Evolutionary conservation across 2,888 invertebrate species (phyloP), one percentile per base, ranked within the genome.

Genomic region (Ormyrus nitidulus): DNA sequence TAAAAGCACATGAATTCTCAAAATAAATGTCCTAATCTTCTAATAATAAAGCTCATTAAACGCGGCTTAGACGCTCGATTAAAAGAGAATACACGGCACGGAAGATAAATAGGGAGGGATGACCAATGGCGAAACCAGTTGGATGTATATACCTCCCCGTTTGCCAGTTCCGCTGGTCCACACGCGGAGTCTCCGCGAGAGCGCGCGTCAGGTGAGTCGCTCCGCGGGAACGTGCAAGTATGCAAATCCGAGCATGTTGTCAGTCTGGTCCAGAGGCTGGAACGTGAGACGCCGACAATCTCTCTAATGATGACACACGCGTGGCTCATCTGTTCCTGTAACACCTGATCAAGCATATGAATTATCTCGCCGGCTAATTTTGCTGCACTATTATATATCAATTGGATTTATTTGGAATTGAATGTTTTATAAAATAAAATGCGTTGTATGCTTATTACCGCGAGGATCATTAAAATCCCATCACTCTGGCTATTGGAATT

Each of bases 151-250:
- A 56, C 48, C 10, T 44, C 53, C 64, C 51, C 34, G 49, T 49
- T 49, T 59, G 79, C 79, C 74, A 73, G 81, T 82, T 79, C n/a
- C 11, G 54, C 2, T 73, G 81, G 81, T 80, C 81, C 81, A 82
- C 34, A 4, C 34, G 34, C 34, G 34, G 34, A 4, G 34, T 34
- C 34, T 34, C 34, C 34, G 34, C 34, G 34, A 44, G 34, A 44
- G 61, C 2, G 49, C 5, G 10, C 1, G 10, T 75, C 71, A 80
- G 80, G 77, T 80, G 81, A 10, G 64, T 56, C 9, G 72, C 68
- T 59, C 6, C 58, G 10, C 44, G 13, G 6, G 10, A 5, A 10
- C 53, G 46, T 51, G 34, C 34, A 4, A 34, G 62, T 74, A 56
- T 58, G 56, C 58, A 10, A 75, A 75, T 77, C n/a, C 53, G 53